Evolutionary conservation across 1,140 invertebrate genomes (phyloP).

Genomic region (Leptonema lineaticorne): DNA sequence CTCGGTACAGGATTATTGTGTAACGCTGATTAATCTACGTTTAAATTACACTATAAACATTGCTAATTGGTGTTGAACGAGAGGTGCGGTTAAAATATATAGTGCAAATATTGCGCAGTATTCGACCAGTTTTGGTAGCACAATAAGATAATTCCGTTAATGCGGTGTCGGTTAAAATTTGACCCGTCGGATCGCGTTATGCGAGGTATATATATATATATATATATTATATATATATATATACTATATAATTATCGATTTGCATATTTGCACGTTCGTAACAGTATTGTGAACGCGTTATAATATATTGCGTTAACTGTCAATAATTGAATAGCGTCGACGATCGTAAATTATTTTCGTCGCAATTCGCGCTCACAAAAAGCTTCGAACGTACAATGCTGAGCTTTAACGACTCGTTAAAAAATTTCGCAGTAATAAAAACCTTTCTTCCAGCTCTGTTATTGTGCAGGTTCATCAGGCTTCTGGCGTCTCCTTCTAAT

Average conservation of each 20-base stretch:
- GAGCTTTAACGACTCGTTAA: neutral
- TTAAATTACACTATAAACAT: too few species aligned
- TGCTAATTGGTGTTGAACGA: too few species aligned
- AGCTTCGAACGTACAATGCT: too few species aligned
- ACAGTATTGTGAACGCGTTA: neutral
- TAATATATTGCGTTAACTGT: slow-evolving; percentile 1
- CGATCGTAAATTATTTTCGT: slow-evolving; percentile 11
- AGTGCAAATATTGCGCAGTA: too few species aligned
- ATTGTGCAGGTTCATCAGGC: slow-evolving; percentile 96
- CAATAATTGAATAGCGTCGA: slow-evolving; percentile 15
- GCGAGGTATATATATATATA: too few species aligned
- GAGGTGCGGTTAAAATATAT: too few species aligned
- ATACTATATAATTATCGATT: neutral
- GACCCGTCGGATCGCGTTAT: too few species aligned
- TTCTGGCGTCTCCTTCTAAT: slow-evolving; percentile 79
- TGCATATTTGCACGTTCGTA: slow-evolving; percentile 5
- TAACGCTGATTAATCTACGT: too few species aligned
- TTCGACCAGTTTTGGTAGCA: too few species aligned
- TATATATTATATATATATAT: neutral
- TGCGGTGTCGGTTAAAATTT: too few species aligned
- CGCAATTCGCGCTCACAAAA: neutral
- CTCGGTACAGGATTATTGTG: too few species aligned
- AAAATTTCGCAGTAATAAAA: neutral
- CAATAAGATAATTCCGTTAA: too few species aligned
- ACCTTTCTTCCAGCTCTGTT: slow-evolving; percentile 93